Evolutionary conservation across 1,140 invertebrate genomes (phyloP).

Genomic region (Macrobrachium nipponense): DNA sequence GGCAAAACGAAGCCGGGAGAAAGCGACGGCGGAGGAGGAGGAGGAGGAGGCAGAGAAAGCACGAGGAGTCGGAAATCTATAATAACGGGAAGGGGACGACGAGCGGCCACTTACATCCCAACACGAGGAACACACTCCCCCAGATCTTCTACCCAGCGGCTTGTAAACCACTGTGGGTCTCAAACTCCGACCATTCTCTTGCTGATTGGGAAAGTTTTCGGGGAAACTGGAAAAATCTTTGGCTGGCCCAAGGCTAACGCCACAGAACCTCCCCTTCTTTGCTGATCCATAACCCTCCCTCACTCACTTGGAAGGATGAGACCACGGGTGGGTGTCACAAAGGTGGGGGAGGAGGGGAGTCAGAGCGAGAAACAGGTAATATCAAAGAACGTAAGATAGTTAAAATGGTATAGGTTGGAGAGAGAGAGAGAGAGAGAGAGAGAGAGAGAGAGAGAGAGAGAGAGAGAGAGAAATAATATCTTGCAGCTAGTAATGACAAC

Average conservation of each 20-base stretch:
- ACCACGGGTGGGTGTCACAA: not conserved
- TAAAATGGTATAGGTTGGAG: too few species aligned
- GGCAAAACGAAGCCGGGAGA: not conserved
- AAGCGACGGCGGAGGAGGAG: not conserved
- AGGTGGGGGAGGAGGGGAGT: not conserved
- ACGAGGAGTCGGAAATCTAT: not conserved
- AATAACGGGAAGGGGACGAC: not conserved
- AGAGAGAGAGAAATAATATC: not conserved
- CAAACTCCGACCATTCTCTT: too few species aligned
- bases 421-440: not conserved
- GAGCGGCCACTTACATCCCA: not conserved
- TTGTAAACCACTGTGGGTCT: not conserved
- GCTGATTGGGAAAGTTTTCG: too few species aligned
- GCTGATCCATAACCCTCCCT: too few species aligned
- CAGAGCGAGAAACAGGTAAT: not conserved
- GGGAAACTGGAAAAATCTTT: too few species aligned
- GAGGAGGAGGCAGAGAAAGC: not conserved
- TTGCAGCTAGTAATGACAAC: too few species aligned
- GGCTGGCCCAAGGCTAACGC: too few species aligned
- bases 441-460: not conserved
- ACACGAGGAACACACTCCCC: not conserved
- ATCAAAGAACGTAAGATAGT: not conserved
- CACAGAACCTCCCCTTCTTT: too few species aligned
- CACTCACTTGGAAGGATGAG: not conserved
- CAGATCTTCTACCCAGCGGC: not conserved